Evolutionary conservation across 1,140 invertebrate species (phyloP).

Genomic region (Solen grandis): DNA sequence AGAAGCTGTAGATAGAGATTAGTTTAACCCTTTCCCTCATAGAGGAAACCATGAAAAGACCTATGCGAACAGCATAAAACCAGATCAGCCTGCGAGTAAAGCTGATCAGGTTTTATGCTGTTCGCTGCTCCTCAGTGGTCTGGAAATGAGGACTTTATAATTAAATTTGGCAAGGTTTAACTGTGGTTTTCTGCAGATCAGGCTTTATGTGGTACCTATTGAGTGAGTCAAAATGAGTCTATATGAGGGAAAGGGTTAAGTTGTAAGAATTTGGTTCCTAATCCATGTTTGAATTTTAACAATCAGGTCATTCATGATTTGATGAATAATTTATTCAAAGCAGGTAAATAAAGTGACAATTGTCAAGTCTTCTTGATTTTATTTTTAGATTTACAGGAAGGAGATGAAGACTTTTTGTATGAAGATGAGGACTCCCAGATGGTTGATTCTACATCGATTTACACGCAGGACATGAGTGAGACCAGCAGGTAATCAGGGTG

Average conservation of each 20-base stretch:
- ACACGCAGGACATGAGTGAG: neutral
- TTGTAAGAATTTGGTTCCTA: neutral
- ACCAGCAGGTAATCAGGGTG: slow-evolving; percentile 26
- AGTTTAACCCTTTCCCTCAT: too few relatives aligned
- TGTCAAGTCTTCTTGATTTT: neutral
- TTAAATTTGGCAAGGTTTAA: too few relatives aligned
- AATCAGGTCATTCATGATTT: neutral
- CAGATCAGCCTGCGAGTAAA: too few relatives aligned
- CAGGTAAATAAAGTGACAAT: neutral
- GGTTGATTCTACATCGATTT: slow-evolving; percentile 39
- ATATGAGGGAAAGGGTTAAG: too few relatives aligned
- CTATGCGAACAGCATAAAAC: too few relatives aligned
- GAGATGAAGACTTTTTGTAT: neutral
- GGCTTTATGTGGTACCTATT: slow-evolving; percentile 3
- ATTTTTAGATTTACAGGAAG: slow-evolving; percentile 27
- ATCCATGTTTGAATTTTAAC: neutral
- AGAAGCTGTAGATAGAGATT: too few relatives aligned
- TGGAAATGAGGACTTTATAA: too few relatives aligned
- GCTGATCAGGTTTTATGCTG: too few relatives aligned
- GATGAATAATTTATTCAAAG: neutral
- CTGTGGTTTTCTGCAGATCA: too few relatives aligned
- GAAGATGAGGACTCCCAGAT: slow-evolving; percentile 1
- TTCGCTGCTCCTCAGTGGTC: too few relatives aligned
- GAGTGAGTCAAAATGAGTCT: too few relatives aligned
- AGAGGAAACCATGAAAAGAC: too few relatives aligned